Conservation (phyloP, 2,888 invertebrate genomes). For the Eupeodes luniger region DNA sequence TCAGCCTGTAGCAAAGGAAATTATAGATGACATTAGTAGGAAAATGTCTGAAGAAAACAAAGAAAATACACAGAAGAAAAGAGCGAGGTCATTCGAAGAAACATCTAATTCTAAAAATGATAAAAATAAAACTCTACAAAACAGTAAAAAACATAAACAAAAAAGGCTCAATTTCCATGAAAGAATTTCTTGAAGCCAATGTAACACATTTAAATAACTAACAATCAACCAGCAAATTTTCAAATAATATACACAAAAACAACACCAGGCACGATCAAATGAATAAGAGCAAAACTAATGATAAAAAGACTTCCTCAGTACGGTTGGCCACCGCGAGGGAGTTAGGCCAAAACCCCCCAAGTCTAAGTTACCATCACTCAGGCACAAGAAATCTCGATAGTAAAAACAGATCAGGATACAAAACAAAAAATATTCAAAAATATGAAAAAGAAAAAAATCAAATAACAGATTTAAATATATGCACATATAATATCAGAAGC, state of each 20-base stretch:
- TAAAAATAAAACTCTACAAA: too few species aligned
- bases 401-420: too few species aligned
- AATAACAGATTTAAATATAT: conserved; percentile 9
- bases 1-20: background rate
- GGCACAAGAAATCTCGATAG: too few species aligned
- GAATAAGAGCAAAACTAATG: background rate
- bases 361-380: too few species aligned
- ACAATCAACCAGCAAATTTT: conserved; percentile 13
- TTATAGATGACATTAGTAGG: background rate
- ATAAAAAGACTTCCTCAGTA: conserved; percentile 10
- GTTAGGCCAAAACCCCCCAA: too few species aligned
- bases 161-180: background rate
- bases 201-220: background rate
- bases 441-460: too few species aligned
- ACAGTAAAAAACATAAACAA: background rate
- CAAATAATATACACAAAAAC: conserved; percentile 20
- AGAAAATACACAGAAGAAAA: background rate
- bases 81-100: too few species aligned
- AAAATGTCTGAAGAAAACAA: background rate
- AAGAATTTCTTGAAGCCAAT: too few species aligned
- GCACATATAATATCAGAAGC: conserved; percentile 10
- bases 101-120: too few species aligned
- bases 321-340: conserved; percentile 42
- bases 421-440: too few species aligned
- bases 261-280: conserved; percentile 2